Base-by-base conservation (phyloP, 2,113 vertebrate genomes). In the Cyprinodon tularosa region DNA sequence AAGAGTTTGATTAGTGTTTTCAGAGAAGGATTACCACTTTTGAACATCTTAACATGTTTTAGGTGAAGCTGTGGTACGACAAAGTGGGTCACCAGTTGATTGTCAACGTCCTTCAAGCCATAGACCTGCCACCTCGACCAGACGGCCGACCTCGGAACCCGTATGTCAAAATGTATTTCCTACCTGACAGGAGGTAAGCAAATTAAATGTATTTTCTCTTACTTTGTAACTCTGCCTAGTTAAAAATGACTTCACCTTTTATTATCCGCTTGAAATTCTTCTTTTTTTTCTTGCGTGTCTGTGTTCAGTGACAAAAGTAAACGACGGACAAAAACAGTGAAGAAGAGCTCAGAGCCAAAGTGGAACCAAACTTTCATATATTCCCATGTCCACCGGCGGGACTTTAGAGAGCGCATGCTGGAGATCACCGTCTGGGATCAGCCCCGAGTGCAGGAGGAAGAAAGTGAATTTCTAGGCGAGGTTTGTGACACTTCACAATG, bases 341-440 rank as follows among this genome's bases (percentile, higher is more conserved):
- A 99, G 94, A 99, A 98, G 95, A 95, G 94, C 48, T 94, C 95
- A 66, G 97, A 99, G 86, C 98, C 98, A 77, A 98, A 98, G 92
- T 99, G 98, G 98, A 99, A 99, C 90, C 98, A 99, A 93, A 97
- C 98, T 20, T 99, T 99, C 93, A 84, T 98, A 65, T 99, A 99
- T 92, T 96, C 97, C 9, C 97, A 98, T 15, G 97, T 99, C 20
- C 97, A 99, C 91, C 96, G 97, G 77, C 95, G 97, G 92, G 97
- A 99, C 93, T 99, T 99, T 93, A 94, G 98, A 90, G 98, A 99
- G 83, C 94, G 96, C 81, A 99, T 99, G 98, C 92, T 99, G 84
- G 98, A 99, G 93, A 98, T 99, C 90, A 99, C 98, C 0, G 96
- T 99, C 3, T 99, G 98, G 98, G 98, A 99, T 89, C 98, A 99